phyloP scores from a whole-genome alignment of 2,797 vertebrate species.

The Gymnopithys bicolor region DNA sequence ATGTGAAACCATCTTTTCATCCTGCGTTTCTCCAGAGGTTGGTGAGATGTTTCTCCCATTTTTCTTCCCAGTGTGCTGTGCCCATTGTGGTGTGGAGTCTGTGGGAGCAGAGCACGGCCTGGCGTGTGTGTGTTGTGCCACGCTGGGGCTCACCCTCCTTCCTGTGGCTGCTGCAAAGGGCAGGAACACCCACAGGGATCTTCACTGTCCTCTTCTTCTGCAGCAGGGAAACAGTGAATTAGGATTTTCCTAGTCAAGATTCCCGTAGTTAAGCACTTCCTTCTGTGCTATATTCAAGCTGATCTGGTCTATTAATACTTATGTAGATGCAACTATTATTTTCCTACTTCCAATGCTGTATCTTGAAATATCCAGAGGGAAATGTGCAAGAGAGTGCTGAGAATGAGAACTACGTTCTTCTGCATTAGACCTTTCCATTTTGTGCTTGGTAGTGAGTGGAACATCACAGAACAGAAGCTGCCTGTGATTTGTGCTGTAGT shows the following conservation, averaged over 20 bases:
- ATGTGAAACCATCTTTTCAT: not conserved
- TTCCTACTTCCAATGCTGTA: not conserved
- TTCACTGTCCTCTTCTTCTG: not conserved
- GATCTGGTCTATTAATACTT: not conserved
- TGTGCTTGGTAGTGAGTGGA: conserved; percentile 13
- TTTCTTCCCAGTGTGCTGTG: not conserved
- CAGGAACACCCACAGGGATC: not conserved
- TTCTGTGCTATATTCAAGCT: not conserved
- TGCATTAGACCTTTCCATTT: conserved; percentile 22
- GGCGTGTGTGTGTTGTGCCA: not conserved
- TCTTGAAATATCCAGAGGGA: not conserved
- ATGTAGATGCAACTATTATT: not conserved
- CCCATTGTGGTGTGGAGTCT: not conserved
- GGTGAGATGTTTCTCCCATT: not conserved
- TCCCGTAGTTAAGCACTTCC: not conserved
- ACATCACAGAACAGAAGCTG: conserved; percentile 27
- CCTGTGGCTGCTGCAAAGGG: not conserved
- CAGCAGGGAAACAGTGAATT: not conserved
- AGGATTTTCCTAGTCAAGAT: not conserved
- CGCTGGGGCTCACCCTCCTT: not conserved
- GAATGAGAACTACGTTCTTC: not conserved
- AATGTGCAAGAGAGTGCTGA: not conserved
- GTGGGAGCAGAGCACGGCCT: not conserved
- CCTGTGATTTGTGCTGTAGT: conserved; percentile 21
- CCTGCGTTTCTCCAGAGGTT: not conserved